A percentile compares a stretch with the other conserved stretches of the same genome.
These are phyloP conservation scores for Globicephala melas DNA, from an alignment of 2,113 vertebrate genomes.

Conservation along the genomic window DNA sequence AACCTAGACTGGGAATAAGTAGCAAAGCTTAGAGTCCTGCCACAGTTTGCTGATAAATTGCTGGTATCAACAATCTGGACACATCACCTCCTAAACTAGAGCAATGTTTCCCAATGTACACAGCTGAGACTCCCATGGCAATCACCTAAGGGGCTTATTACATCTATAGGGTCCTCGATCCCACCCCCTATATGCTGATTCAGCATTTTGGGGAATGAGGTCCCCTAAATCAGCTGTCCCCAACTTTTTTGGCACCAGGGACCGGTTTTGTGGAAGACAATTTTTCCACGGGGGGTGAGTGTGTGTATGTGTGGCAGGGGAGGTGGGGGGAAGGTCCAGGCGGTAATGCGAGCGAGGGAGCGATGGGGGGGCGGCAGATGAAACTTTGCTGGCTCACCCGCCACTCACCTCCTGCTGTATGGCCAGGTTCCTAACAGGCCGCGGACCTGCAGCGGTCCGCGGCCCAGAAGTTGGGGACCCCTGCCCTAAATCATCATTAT, in stretches of 20 bases:
- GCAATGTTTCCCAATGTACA: not conserved
- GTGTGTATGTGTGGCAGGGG: no score
- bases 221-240: not conserved
- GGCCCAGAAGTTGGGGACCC: no score
- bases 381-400: no score
- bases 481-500: not conserved
- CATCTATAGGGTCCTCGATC: not conserved
- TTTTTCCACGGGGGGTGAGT: no score
- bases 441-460: no score
- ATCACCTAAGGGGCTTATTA: not conserved
- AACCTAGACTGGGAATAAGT: not conserved
- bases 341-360: no score
- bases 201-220: not conserved
- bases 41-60: not conserved
- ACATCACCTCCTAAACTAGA: not conserved
- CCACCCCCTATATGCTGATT: not conserved
- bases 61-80: not conserved
- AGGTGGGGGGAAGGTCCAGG: no score
- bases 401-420: no score
- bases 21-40: not conserved
- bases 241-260: no score
- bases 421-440: no score
- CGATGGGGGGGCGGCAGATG: no score
- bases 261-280: no score
- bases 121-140: not conserved